phyloP scores from a whole-genome alignment of 2,113 vertebrate genomes.

The Dendropsophus ebraccatus region DNA sequence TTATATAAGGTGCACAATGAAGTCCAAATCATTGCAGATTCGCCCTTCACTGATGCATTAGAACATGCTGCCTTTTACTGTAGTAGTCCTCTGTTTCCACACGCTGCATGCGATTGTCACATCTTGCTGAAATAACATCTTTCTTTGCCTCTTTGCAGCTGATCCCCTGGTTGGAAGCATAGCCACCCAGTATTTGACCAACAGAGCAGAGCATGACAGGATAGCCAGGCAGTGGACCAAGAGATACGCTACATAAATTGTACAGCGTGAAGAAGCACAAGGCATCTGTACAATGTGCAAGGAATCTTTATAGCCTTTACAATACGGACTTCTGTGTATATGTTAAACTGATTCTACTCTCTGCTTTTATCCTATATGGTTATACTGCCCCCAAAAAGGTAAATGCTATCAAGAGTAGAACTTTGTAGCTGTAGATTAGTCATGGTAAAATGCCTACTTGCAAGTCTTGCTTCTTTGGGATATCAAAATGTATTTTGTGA shows the following conservation, averaged over 20 bases:
- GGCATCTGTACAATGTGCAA: conserved; percentile 85
- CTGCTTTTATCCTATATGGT: conserved; percentile 88
- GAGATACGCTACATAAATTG: conserved; percentile 91
- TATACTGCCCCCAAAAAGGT: conserved; percentile 79
- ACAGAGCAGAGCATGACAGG: conserved; percentile 95
- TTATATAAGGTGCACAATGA: no score
- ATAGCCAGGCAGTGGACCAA: conserved; percentile 97
- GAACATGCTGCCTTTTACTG: no score
- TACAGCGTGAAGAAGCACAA: conserved; percentile 81
- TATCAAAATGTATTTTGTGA: conserved; percentile 97
- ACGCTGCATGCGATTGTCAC: no score
- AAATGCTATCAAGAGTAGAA: conserved; percentile 87
- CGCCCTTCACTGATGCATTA: no score
- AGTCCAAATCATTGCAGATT: no score
- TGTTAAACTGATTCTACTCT: conserved; percentile 91
- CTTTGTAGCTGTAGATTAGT: conserved; percentile 96
- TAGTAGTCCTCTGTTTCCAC: background rate
- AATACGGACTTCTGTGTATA: conserved; percentile 95
- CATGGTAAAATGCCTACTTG: conserved; percentile 93
- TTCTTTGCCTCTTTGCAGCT: conserved; percentile 71
- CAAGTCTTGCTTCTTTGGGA: conserved; percentile 97
- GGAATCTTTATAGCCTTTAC: conserved; percentile 95
- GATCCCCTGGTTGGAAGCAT: conserved; percentile 93
- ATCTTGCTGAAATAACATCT: background rate
- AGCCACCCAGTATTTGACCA: conserved; percentile 95